Evolutionary conservation across 2,113 vertebrate species (phyloP).

Genomic region (Chionis minor): DNA sequence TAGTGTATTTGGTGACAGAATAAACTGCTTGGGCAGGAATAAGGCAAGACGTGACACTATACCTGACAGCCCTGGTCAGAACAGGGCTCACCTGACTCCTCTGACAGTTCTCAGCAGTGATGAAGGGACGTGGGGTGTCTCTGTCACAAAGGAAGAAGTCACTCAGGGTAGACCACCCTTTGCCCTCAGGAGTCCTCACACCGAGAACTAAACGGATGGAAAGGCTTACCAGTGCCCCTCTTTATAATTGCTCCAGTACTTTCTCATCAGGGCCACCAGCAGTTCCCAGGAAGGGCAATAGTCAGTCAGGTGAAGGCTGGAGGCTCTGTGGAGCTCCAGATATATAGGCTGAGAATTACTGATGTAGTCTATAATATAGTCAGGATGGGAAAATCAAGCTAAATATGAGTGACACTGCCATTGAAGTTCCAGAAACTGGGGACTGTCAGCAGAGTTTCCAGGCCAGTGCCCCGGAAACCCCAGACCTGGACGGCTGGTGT

Average conservation of each 20-base stretch:
- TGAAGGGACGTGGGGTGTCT: rapidly evolving
- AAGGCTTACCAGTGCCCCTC: background rate
- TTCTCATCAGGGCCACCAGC: background rate
- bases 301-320: background rate
- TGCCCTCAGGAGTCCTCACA: background rate
- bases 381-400: background rate
- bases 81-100: background rate
- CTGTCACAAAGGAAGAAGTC: background rate
- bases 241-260: background rate
- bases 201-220: background rate
- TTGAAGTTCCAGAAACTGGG: background rate
- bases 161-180: background rate
- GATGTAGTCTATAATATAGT: background rate
- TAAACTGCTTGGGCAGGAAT: background rate
- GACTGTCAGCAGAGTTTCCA: background rate
- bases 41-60: background rate
- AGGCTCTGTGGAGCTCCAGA: background rate
- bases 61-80: background rate
- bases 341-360: background rate
- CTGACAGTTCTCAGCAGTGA: background rate
- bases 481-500: rapidly evolving
- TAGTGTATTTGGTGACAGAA: background rate
- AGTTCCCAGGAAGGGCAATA: background rate
- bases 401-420: background rate
- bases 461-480: background rate